Evolutionary conservation across 2,797 vertebrate genomes (phyloP).

Genomic region (Chromobotia macracanthus): DNA sequence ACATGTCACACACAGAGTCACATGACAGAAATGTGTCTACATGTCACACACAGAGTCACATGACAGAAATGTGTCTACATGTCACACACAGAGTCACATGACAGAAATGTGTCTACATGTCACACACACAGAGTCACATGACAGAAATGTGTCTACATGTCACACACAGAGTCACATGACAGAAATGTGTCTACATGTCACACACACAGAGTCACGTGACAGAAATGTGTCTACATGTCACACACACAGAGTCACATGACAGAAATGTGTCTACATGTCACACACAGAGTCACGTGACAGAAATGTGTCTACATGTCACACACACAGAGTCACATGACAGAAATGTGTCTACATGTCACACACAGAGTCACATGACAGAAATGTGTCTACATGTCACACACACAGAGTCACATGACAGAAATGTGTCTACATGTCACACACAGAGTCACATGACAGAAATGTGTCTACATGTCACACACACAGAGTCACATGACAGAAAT

Average conservation of each 20-base stretch:
- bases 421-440: too few species aligned
- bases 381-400: not conserved
- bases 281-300: too few species aligned
- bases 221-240: not conserved
- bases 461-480: not conserved
- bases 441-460: too few species aligned
- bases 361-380: too few species aligned
- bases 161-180: not conserved
- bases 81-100: too few species aligned
- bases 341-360: not conserved
- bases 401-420: not conserved
- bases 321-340: not conserved
- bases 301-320: not conserved
- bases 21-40: not conserved
- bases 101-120: not conserved
- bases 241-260: not conserved
- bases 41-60: not conserved
- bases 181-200: not conserved
- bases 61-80: not conserved
- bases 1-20: not conserved
- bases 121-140: not conserved
- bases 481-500: not conserved
- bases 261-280: not conserved
- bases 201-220: too few species aligned
- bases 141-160: not conserved